Evolutionary conservation across 2,888 invertebrate genomes (phyloP).

Genomic region (Eristalinus aeneus): DNA sequence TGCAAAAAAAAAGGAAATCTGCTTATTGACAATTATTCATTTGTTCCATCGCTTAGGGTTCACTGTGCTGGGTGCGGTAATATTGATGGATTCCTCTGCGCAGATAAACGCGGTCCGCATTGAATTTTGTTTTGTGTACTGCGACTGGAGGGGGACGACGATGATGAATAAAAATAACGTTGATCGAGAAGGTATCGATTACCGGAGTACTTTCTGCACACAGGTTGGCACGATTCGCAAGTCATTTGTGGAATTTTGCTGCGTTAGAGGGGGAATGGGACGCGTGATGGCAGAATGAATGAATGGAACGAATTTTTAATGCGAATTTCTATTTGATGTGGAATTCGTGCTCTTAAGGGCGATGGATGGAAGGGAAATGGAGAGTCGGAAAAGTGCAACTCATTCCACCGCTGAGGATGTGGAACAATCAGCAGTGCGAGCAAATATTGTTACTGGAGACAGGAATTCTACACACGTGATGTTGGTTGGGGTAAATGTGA

Average conservation of each 20-base stretch:
- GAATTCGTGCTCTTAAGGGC: background rate
- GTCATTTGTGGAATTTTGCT: slow-evolving; percentile 28
- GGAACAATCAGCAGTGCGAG: background rate
- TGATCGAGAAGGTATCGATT: slow-evolving; percentile 29
- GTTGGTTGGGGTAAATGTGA: background rate
- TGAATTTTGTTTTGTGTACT: slow-evolving; percentile 5
- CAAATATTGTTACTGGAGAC: background rate
- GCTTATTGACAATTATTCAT: slow-evolving; percentile 65
- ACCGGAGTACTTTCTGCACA: background rate
- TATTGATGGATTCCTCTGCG: slow-evolving; percentile 52
- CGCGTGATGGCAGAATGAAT: background rate
- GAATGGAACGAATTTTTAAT: slow-evolving; percentile 23
- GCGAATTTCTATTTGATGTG: slow-evolving; percentile 9
- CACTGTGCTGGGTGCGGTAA: background rate
- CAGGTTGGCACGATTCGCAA: slow-evolving; percentile 30
- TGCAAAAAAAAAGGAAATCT: slow-evolving; percentile 44
- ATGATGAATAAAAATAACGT: slow-evolving; percentile 30
- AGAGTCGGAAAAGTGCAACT: background rate
- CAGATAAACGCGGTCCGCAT: slow-evolving; percentile 23
- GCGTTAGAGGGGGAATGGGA: background rate
- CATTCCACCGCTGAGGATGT: background rate
- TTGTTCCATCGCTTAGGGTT: slow-evolving; percentile 39
- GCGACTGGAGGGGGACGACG: background rate
- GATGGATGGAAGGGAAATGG: background rate
- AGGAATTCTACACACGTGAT: background rate